Percentiles rank a stretch among this genome's conserved stretches.
phyloP scores from a whole-genome alignment of 2,888 invertebrate genomes.

The Anaspis maculata region DNA sequence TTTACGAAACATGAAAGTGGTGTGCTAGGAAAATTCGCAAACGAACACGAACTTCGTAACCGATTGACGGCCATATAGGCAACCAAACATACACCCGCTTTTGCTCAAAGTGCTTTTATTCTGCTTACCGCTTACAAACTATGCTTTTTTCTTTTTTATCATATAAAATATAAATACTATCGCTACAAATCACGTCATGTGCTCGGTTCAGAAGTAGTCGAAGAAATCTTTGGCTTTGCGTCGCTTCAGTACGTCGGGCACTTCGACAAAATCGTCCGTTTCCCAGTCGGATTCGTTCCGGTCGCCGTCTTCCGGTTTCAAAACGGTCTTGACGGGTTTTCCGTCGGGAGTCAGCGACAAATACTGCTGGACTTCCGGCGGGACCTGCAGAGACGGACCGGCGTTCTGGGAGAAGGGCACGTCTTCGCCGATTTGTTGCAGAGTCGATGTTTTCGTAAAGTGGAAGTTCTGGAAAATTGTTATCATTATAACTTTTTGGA shows the following conservation, averaged over 20 bases:
- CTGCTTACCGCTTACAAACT: no score
- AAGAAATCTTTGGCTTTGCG: conserved; percentile 4
- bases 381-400: conserved; percentile 41
- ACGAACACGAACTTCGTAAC: no score
- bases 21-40: no score
- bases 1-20: no score
- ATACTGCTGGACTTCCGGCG: conserved; percentile 50
- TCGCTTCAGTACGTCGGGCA: conserved; percentile 37
- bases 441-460: conserved; percentile 44
- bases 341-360: conserved; percentile 54
- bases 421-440: conserved; percentile 48
- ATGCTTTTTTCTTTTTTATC: no score
- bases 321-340: conserved; percentile 50
- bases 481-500: no score
- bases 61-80: no score
- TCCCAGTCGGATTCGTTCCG: conserved; percentile 56
- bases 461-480: conserved; percentile 50
- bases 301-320: conserved; percentile 46
- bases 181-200: no score
- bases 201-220: no score
- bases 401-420: conserved; percentile 59
- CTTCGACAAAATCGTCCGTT: conserved; percentile 58
- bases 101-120: no score
- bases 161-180: no score
- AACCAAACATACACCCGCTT: no score